Base-by-base conservation (phyloP, 2,888 invertebrate species). In the Mesorhabditis belari region DNA sequence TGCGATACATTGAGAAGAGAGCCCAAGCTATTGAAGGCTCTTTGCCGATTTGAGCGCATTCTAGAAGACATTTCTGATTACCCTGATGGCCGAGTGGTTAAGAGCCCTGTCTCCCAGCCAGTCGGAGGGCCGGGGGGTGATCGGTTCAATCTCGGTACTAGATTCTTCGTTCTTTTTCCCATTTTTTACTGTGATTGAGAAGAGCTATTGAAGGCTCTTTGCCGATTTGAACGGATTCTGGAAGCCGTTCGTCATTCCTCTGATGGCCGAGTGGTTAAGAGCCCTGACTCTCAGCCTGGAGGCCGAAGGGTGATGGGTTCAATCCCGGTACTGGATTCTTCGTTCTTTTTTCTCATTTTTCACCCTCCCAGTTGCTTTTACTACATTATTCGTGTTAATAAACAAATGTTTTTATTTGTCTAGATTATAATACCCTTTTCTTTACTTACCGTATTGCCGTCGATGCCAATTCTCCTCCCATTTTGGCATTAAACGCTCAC, bases 11-110 rank as follows among this genome's bases (percentile, higher is more conserved):
- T n/a, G 59, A 35, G 17, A 69, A 60, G 25, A 75, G 66, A 19
- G 68, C 62, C 62, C 55, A 62, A n/a, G 73, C 65, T 28, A 75
- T 66, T 4, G 75, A 76, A 0, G 73, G 70, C 9, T 63, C 62
- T 26, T 49, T 50, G 25, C 58, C 60, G 51, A 53, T 62, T 56
- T 66, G 55, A 35, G 44, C 44, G n/a, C 12, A 9, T n/a, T 35
- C 44, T 35, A n/a, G n/a, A 35, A 35, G n/a, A n/a, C n/a, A n/a
- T n/a, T n/a, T n/a, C n/a, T n/a, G n/a, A n/a, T n/a, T n/a, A n/a
- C n/a, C n/a, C n/a, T n/a, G n/a, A n/a, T n/a, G n/a, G n/a, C n/a
- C n/a, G n/a, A n/a, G n/a, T n/a, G n/a, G n/a, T n/a, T n/a, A n/a
- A n/a, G n/a, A n/a, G n/a, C n/a, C n/a, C n/a, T n/a, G n/a, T n/a